Percentiles rank a stretch among this genome's conserved stretches.
These are phyloP conservation scores for Vulpes lagopus DNA, from an alignment of 2,113 vertebrate species.

Conservation along the genomic window DNA sequence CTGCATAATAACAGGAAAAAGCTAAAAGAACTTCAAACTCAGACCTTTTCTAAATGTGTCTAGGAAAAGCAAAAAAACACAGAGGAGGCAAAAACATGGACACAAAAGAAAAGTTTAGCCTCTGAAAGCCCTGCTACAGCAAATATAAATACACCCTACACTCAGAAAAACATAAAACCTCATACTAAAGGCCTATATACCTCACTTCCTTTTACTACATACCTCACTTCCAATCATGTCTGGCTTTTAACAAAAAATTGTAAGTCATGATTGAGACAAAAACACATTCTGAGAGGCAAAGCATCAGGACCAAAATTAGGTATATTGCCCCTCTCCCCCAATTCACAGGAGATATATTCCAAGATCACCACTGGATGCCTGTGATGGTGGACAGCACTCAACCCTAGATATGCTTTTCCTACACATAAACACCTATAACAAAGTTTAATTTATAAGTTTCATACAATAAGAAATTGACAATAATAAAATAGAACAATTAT, in stretches of 20 bases:
- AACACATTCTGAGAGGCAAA: background rate
- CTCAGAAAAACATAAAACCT: background rate
- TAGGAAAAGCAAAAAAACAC: constrained; percentile 6
- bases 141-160: background rate
- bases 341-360: background rate
- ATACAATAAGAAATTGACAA: background rate
- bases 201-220: background rate
- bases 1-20: background rate
- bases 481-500: background rate
- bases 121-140: background rate
- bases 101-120: background rate
- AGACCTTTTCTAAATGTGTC: background rate
- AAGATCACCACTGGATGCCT: background rate
- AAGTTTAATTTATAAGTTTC: background rate
- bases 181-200: background rate
- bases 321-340: background rate
- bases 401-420: background rate
- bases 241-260: background rate
- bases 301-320: background rate
- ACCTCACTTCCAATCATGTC: background rate
- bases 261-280: background rate
- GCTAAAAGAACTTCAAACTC: background rate
- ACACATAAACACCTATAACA: background rate
- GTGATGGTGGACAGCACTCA: background rate
- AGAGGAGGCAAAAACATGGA: background rate